phyloP scores from a whole-genome alignment of 2,113 vertebrate species.

The Fulica atra region DNA sequence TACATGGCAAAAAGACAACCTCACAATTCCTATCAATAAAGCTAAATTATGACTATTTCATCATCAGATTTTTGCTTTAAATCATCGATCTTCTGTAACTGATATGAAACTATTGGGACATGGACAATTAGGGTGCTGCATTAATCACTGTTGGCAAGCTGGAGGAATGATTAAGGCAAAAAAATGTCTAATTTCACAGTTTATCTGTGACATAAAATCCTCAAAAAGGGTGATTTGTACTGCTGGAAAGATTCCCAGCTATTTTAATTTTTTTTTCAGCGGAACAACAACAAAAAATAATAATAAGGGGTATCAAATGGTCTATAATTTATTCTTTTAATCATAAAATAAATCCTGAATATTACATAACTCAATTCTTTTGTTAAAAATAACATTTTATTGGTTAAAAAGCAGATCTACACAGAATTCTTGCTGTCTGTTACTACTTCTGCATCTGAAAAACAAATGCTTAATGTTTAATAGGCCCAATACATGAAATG shows the following conservation, averaged over 20 bases:
- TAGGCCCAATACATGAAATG: neutral
- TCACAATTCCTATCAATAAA: neutral
- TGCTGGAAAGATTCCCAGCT: constrained; percentile 2
- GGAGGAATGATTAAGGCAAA: constrained; percentile 6
- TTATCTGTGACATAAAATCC: constrained; percentile 37
- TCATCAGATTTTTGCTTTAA: constrained; percentile 3
- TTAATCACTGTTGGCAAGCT: constrained; percentile 21
- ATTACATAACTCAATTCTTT: neutral
- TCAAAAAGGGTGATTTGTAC: neutral
- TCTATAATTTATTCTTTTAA: constrained; percentile 30
- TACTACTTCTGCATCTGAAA: neutral
- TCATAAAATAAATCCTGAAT: constrained; percentile 19
- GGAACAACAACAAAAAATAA: constrained; percentile 19
- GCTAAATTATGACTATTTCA: neutral
- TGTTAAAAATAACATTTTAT: neutral
- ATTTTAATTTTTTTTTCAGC: neutral
- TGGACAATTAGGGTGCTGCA: constrained; percentile 5
- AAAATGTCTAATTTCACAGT: constrained; percentile 35
- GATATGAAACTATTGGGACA: neutral
- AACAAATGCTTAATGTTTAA: constrained; percentile 27
- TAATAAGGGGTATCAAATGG: neutral
- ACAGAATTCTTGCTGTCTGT: neutral
- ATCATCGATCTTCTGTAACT: neutral
- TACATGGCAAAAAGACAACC: neutral
- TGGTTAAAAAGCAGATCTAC: neutral